Conservation (phyloP, 1,140 invertebrate species). For the Piezodorus guildinii region DNA sequence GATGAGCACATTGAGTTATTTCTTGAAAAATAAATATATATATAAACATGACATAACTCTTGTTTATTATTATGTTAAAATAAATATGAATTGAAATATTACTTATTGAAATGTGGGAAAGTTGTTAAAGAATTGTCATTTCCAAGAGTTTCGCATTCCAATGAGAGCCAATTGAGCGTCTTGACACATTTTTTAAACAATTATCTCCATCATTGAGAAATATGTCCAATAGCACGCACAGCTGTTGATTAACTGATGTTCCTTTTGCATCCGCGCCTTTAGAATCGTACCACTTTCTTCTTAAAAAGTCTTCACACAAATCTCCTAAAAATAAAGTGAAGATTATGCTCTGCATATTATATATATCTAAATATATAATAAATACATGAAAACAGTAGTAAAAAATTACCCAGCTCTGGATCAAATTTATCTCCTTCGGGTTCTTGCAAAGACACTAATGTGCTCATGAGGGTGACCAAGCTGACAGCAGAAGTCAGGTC, state of each 20-base stretch:
- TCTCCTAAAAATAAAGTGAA: slow-evolving; percentile 31
- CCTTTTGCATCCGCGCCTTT: slow-evolving; percentile 41
- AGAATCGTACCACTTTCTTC: slow-evolving; percentile 41
- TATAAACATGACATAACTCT: neutral
- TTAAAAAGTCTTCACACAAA: slow-evolving; percentile 39
- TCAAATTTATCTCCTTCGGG: slow-evolving; percentile 10
- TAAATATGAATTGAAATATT: too few relatives aligned
- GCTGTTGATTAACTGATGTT: slow-evolving; percentile 38
- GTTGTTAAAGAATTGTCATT: slow-evolving; percentile 27
- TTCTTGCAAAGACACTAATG: slow-evolving; percentile 20
- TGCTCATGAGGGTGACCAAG: slow-evolving; percentile 26
- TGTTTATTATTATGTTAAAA: too few relatives aligned
- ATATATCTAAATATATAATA: too few relatives aligned
- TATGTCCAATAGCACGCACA: slow-evolving; percentile 33
- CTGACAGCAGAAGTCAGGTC: slow-evolving; percentile 28
- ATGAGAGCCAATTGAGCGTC: slow-evolving; percentile 25
- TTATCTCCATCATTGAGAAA: slow-evolving; percentile 24
- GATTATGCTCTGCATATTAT: too few relatives aligned
- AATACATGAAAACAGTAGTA: too few relatives aligned
- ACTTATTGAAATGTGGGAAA: slow-evolving; percentile 30
- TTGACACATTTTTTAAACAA: slow-evolving; percentile 21
- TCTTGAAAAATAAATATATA: slow-evolving; percentile 28
- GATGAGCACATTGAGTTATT: slow-evolving; percentile 27
- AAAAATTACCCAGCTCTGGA: too few relatives aligned
- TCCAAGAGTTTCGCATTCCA: slow-evolving; percentile 25